A percentile compares a stretch with the other conserved stretches of the same genome.
phyloP scores from a whole-genome alignment of 2,797 vertebrate species.

The Eulemur rubriventer region DNA sequence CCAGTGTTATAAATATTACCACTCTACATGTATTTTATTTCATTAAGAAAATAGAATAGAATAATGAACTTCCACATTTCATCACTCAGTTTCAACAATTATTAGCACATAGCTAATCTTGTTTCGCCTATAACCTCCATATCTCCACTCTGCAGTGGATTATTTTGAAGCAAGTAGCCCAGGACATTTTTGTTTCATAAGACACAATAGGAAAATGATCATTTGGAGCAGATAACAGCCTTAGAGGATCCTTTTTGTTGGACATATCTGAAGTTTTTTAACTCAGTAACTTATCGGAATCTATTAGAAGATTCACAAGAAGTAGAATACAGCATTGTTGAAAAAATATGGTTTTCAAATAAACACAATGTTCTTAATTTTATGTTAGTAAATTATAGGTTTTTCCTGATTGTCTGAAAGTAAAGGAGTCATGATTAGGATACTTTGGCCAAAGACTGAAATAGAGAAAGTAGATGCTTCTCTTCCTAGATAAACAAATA shows the following conservation, averaged over 20 bases:
- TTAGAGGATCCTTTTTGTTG: background rate
- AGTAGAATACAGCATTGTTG: background rate
- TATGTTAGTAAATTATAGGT: background rate
- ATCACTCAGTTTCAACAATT: background rate
- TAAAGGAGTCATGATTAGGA: background rate
- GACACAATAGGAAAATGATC: background rate
- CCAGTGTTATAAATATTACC: background rate
- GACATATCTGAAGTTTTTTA: background rate
- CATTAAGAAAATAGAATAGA: constrained; percentile 39
- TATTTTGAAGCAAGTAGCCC: background rate
- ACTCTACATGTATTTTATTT: background rate
- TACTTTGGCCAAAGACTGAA: background rate
- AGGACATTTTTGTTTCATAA: constrained; percentile 7
- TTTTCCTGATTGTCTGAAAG: background rate
- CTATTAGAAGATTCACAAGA: background rate
- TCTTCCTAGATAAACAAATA: background rate
- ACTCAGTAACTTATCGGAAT: background rate
- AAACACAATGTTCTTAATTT: constrained; percentile 13
- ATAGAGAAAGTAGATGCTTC: background rate
- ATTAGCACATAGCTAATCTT: background rate
- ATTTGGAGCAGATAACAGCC: background rate
- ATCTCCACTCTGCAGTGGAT: background rate
- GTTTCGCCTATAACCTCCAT: background rate
- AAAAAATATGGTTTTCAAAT: background rate
- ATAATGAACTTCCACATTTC: background rate